Conservation (phyloP, 2,888 invertebrate genomes). For the Polydrusus pterygomalis region DNA sequence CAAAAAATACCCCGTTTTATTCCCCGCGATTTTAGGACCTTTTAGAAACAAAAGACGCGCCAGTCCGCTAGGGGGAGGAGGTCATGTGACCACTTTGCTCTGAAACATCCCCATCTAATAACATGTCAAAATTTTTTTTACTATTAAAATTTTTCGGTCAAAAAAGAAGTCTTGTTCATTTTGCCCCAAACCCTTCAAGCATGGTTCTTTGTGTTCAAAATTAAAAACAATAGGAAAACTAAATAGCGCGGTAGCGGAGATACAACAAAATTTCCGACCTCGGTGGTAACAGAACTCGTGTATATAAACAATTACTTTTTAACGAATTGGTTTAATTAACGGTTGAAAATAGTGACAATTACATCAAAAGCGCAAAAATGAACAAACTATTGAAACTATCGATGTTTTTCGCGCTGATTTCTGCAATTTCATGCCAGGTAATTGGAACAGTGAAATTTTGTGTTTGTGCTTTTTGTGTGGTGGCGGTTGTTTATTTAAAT, state of each 20-base stretch:
- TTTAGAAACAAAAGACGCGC: too few species aligned
- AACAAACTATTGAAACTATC: slow-evolving; percentile 46
- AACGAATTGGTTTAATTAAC: slow-evolving; percentile 44
- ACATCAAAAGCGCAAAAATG: slow-evolving; percentile 42
- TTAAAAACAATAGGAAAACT: slow-evolving; percentile 41
- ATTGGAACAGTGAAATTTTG: slow-evolving; percentile 32
- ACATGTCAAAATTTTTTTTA: too few species aligned
- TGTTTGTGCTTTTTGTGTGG: slow-evolving; percentile 12
- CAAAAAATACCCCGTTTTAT: too few species aligned
- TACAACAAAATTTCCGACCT: slow-evolving; percentile 53
- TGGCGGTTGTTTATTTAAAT: neutral
- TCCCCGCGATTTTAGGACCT: too few species aligned
- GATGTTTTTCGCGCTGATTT: slow-evolving; percentile 41
- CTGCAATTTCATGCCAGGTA: slow-evolving; percentile 51
- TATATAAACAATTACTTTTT: slow-evolving; percentile 53
- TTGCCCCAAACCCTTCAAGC: neutral
- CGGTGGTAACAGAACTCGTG: slow-evolving; percentile 21
- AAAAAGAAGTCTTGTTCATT: too few species aligned
- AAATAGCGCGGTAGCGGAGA: slow-evolving; percentile 47
- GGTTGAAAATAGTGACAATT: slow-evolving; percentile 24
- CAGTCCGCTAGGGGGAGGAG: too few species aligned
- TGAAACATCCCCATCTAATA: too few species aligned
- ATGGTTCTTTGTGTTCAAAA: slow-evolving; percentile 37
- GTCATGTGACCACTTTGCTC: too few species aligned
- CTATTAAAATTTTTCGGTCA: too few species aligned